Base-by-base conservation (phyloP, 2,888 invertebrate genomes). In the Druceiella hillmani region DNA sequence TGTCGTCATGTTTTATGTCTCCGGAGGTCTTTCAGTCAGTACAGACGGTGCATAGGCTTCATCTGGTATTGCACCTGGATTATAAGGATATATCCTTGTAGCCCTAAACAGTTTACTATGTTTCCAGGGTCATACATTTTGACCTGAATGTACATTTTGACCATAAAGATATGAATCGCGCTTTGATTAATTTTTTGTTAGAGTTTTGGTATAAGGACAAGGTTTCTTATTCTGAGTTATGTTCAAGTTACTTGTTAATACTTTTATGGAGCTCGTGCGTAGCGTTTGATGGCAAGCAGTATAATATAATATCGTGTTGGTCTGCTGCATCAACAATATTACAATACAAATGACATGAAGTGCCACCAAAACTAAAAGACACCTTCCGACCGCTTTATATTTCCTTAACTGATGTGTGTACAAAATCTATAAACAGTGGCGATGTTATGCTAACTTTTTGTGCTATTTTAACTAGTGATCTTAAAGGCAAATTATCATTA, bases 11-110 rank as follows among this genome's bases (percentile, higher is more conserved):
- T n/a, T n/a, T n/a, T n/a, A n/a, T n/a, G n/a, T n/a, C n/a, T n/a
- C n/a, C n/a, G n/a, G n/a, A n/a, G n/a, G n/a, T n/a, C n/a, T n/a
- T n/a, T n/a, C n/a, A n/a, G n/a, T n/a, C n/a, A n/a, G n/a, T 12
- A 10, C 7, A 11, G 34, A 20, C 6, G 52, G 52, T 14, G 49
- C 48, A 47, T 46, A 54, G 4, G 50, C 52, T 26, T 34, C 41
- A 10, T 48, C 51, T 17, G 55, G 50, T 15, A 55, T 48, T 20
- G 39, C 44, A 31, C 48, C 39, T 5, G 46, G 46, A 38, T 55
- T 44, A 28, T 46, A 54, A 5, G 54, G 52, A 38, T 44, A 52
- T 24, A 54, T 48, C 3, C 51, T 51, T 9, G 44, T 47, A 4
- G 49, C 50, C 11, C 33, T 27, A 35, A 55, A 55, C 7, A 33